These are phyloP conservation scores for Apis cerana DNA, from an alignment of 1,140 invertebrate species.

Conservation along the genomic window DNA sequence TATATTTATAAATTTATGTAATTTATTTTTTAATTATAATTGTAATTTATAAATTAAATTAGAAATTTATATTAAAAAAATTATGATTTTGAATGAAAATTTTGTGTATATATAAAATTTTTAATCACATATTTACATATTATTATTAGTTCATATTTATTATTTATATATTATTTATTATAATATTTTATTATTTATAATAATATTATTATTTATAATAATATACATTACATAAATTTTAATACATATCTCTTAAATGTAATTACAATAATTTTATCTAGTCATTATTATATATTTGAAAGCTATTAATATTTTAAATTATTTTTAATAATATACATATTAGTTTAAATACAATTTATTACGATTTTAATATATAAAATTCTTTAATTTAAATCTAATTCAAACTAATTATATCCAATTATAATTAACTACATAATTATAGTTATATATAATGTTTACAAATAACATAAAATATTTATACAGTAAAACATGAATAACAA, in stretches of 20 bases:
- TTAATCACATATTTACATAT: not conserved
- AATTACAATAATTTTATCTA: slow-evolving; percentile 17
- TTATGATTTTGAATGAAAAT: not conserved
- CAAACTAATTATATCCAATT: not conserved
- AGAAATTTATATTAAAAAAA: not conserved
- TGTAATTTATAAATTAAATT: not conserved
- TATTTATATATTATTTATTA: no score
- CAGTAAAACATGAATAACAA: not conserved
- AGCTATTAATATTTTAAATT: slow-evolving; percentile 3
- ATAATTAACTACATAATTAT: not conserved
- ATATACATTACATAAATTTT: not conserved
- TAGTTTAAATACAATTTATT: slow-evolving; percentile 18
- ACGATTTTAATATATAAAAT: not conserved
- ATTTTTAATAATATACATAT: not conserved
- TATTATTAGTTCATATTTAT: not conserved
- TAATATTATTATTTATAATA: not conserved
- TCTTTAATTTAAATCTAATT: not conserved
- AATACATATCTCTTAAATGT: slow-evolving; percentile 8
- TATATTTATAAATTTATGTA: not conserved
- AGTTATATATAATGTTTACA: not conserved
- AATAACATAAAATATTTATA: slow-evolving; percentile 5
- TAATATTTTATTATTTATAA: not conserved
- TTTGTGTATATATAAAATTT: not conserved
- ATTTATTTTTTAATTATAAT: not conserved
- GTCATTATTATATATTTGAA: not conserved